Base-by-base conservation (phyloP, 2,113 vertebrate genomes). In the Neogale vison region DNA sequence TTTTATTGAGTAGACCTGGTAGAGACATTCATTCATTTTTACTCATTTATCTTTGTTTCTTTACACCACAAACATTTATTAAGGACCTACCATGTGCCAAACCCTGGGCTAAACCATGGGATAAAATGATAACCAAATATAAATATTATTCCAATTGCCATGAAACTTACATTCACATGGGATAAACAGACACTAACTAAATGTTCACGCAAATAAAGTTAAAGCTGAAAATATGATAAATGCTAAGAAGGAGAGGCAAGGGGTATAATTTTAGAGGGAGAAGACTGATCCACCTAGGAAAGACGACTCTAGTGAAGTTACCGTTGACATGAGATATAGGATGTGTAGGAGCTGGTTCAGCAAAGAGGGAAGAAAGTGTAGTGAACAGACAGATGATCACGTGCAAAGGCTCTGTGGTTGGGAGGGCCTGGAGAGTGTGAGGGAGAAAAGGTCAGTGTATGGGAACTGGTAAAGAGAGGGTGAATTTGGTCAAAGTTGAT, bases 291-390 rank as follows among this genome's bases (percentile, higher is more conserved):
- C 61, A 18, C n/a, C 10, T 20, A 82, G 57, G 24, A 29, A 57
- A 57, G 23, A 17, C 2, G 10, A 39, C 15, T 52, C 63, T 52
- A 11, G n/a, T 9, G 24, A 47, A 80, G 20, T 65, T 39, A 36
- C 34, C 24, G 18, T 0, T n/a, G n/a, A 94, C 12, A 14, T 63
- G 29, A 86, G 34, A 36, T n/a, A n/a, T 0, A 2, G 17, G 1
- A 77, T 15, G 13, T 17, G 10, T 18, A 61, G n/a, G 45, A 39
- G 42, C 7, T 52, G 4, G 8, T 10, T 47, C 45, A 3, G 14
- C 21, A 90, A 50, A 63, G 45, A 92, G 24, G 80, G 3, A 50
- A 23, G 13, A 67, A 21, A 7, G 7, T 29, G 6, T 3, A 67
- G 11, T 15, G 6, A 10, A 50, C 8, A 47, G 82, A 47, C 1